Evolutionary conservation across 2,888 invertebrate species (phyloP).

Genomic region (Xestoiulus laeticollis): DNA sequence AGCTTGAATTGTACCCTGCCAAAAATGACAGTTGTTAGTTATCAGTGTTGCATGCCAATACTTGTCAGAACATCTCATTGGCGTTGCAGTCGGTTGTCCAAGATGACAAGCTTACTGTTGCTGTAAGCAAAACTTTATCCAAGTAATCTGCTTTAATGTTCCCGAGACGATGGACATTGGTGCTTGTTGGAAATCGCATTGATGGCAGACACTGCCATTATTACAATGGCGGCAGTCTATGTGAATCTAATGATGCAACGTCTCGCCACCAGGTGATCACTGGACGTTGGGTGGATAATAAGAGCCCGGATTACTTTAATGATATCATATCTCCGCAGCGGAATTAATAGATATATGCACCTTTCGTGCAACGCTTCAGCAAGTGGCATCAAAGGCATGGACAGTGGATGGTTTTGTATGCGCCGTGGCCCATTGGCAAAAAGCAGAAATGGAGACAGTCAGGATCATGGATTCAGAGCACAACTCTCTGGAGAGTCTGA

Average conservation of each 20-base stretch:
- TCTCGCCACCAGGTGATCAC: slow-evolving; percentile 23
- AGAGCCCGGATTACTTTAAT: slow-evolving; percentile 3
- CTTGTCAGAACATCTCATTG: no score
- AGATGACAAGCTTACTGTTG: not conserved
- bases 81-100: not conserved
- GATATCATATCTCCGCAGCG: not conserved
- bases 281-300: not conserved
- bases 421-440: slow-evolving; percentile 20
- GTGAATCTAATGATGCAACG: not conserved
- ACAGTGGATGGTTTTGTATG: slow-evolving; percentile 38
- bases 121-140: not conserved
- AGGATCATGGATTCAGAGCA: slow-evolving; percentile 49
- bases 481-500: slow-evolving; percentile 50
- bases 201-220: not conserved
- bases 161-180: not conserved
- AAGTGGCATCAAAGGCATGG: not conserved
- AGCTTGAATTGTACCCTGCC: no score
- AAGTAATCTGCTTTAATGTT: not conserved
- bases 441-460: slow-evolving; percentile 47
- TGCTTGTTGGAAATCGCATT: not conserved
- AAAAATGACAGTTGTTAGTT: no score
- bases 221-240: not conserved
- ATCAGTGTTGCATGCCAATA: no score
- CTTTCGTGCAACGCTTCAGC: slow-evolving; percentile 17
- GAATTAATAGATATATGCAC: slow-evolving; percentile 32